phyloP scores from a whole-genome alignment of 1,140 invertebrate genomes.

The Drosophila pseudoananassae region DNA sequence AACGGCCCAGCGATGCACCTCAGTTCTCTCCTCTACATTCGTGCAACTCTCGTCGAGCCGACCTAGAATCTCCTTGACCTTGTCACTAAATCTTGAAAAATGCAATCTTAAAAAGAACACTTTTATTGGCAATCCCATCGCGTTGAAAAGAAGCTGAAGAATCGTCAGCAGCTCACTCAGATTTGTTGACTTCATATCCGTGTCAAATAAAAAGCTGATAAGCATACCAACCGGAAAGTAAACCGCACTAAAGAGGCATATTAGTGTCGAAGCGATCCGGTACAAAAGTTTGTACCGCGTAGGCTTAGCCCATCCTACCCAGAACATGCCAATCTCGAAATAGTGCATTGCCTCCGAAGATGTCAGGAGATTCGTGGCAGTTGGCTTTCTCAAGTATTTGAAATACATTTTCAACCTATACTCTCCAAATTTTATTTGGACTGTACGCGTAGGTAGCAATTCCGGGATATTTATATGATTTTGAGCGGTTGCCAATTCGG shows the following conservation, averaged over 20 bases:
- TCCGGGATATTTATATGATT: background rate
- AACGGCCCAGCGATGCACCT: constrained; percentile 26
- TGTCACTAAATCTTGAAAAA: constrained; percentile 8
- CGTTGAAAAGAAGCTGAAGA: constrained; percentile 41
- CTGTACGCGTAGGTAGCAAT: background rate
- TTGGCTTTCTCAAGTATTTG: constrained; percentile 20
- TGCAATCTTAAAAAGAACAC: background rate
- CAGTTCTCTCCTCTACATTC: background rate
- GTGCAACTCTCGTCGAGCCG: constrained; percentile 40
- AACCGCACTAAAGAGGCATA: background rate
- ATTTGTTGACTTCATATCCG: constrained; percentile 25
- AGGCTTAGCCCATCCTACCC: constrained; percentile 32
- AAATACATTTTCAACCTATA: constrained; percentile 23
- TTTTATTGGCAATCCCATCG: constrained; percentile 21
- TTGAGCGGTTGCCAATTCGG: background rate
- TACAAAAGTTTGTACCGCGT: background rate
- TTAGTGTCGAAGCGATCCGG: background rate
- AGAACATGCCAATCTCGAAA: constrained; percentile 31
- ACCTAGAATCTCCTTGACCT: constrained; percentile 17
- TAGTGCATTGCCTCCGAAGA: constrained; percentile 35
- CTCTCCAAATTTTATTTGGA: background rate
- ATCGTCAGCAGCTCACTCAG: constrained; percentile 35
- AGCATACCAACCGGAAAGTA: constrained; percentile 40
- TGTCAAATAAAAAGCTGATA: constrained; percentile 17
- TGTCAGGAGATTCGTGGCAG: constrained; percentile 1